These are phyloP conservation scores for Microplitis demolitor DNA, from an alignment of 1,140 invertebrate species.

Conservation along the genomic window DNA sequence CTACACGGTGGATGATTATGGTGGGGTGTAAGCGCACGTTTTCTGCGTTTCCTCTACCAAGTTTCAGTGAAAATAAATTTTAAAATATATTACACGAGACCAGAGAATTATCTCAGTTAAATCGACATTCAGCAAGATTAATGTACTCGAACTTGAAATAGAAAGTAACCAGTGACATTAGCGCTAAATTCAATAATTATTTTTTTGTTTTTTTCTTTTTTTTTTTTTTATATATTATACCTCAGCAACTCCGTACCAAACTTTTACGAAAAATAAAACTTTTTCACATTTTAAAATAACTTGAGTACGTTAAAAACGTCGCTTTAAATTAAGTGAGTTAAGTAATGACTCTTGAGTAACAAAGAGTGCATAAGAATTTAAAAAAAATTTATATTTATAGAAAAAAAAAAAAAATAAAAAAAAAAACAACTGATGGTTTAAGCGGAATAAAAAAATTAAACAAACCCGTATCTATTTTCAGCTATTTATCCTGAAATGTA, in stretches of 20 bases:
- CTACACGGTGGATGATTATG: too few species aligned
- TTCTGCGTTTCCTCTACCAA: conserved; percentile 25
- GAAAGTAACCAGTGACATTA: conserved; percentile 26
- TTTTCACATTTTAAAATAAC: conserved; percentile 10
- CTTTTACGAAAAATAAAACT: neutral
- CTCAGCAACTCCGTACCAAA: neutral
- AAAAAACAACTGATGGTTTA: neutral
- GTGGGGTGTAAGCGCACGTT: neutral
- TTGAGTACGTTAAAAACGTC: neutral
- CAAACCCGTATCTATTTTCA: conserved; percentile 29
- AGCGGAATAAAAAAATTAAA: conserved; percentile 15
- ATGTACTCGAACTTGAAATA: conserved; percentile 33
- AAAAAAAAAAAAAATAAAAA: neutral
- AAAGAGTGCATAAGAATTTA: too few species aligned
- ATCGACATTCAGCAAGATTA: conserved; percentile 43
- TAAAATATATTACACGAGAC: conserved; percentile 38
- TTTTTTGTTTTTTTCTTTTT: neutral
- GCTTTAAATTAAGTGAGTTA: conserved; percentile 11
- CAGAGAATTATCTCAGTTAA: conserved; percentile 26
- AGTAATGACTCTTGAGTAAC: neutral
- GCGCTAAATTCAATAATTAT: conserved; percentile 26
- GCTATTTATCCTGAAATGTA: conserved; percentile 34
- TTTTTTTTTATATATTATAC: too few species aligned
- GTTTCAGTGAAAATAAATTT: conserved; percentile 46
- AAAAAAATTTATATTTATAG: neutral